Base-by-base conservation (phyloP, 2,888 invertebrate species). In the Hoplodrina blanda region DNA sequence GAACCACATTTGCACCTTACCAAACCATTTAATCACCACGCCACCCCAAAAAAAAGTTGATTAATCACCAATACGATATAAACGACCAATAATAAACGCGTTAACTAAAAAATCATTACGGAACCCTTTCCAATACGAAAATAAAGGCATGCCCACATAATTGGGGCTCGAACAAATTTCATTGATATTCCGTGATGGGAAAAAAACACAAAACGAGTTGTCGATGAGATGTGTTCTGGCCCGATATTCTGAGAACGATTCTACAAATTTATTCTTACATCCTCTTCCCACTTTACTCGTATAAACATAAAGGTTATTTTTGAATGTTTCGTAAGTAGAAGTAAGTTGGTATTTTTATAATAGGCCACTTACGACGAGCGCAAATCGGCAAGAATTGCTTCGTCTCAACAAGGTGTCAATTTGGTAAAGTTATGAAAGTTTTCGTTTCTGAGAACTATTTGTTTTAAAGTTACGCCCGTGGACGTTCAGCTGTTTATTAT, bases 161-260 rank as follows among this genome's bases (percentile, higher is more conserved):
- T 96, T 96, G 95, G 82, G 93, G 81, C 85, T 86, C 90, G 92
- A 93, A 95, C 95, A 94, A 95, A 95, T 95, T 94, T 93, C 95
- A 95, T 95, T 95, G 94, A 95, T 95, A 94, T 93, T 95, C 79
- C 94, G 95, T 95, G 95, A 91, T 94, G 95, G 91, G 94, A 94
- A 95, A 95, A 95, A 95, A 93, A 91, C 89, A 92, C 90, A 93
- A 93, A 94, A 93, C 90, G 86, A 85, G 68, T 88, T 92, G 91
- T 93, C 94, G 94, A 95, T 95, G 91, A 92, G 92, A 94, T 93
- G 92, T 93, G 91, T 93, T 90, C 88, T 76, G 82, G 78, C 88
- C 91, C 92, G 94, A 94, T 94, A 92, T 92, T 91, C 93, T 88
- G 87, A 89, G 88, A 87, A 82, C 88, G 85, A 80, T 86, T 84